Evolutionary conservation across 2,888 invertebrate genomes (phyloP).

Genomic region (Clivina fossor): DNA sequence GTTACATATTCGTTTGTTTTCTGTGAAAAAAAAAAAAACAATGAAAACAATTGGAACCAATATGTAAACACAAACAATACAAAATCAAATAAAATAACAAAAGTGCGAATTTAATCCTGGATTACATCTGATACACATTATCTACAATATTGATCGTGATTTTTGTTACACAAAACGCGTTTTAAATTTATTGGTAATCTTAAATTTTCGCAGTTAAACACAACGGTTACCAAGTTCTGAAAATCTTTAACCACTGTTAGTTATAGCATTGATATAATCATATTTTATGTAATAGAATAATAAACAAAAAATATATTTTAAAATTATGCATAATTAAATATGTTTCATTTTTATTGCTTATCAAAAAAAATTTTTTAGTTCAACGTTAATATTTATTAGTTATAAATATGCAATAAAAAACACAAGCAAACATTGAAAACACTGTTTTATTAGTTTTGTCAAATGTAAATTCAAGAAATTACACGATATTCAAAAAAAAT

Average conservation of each 20-base stretch:
- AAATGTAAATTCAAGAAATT: too few species aligned
- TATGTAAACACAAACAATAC: background rate
- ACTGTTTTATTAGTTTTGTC: too few species aligned
- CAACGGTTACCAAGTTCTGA: too few species aligned
- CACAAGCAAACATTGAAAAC: too few species aligned
- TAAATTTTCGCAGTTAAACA: background rate
- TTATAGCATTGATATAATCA: background rate
- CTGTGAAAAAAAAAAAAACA: slow-evolving; percentile 5
- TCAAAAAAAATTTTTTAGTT: too few species aligned
- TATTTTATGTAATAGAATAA: background rate
- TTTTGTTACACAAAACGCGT: background rate
- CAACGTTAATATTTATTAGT: too few species aligned
- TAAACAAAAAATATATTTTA: background rate
- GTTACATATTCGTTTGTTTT: slow-evolving; percentile 57
- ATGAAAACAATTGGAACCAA: slow-evolving; percentile 10
- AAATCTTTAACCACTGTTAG: too few species aligned
- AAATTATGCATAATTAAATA: background rate
- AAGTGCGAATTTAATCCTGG: slow-evolving; percentile 5
- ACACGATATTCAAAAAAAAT: too few species aligned
- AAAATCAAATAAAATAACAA: background rate
- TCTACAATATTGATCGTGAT: too few species aligned
- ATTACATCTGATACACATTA: too few species aligned
- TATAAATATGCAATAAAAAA: too few species aligned
- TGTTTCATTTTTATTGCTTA: too few species aligned
- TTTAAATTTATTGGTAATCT: background rate